Percentiles rank a stretch among this genome's conserved stretches.
Evolutionary conservation across 2,888 invertebrate species (phyloP).

Genomic region (Colletes collaris): DNA sequence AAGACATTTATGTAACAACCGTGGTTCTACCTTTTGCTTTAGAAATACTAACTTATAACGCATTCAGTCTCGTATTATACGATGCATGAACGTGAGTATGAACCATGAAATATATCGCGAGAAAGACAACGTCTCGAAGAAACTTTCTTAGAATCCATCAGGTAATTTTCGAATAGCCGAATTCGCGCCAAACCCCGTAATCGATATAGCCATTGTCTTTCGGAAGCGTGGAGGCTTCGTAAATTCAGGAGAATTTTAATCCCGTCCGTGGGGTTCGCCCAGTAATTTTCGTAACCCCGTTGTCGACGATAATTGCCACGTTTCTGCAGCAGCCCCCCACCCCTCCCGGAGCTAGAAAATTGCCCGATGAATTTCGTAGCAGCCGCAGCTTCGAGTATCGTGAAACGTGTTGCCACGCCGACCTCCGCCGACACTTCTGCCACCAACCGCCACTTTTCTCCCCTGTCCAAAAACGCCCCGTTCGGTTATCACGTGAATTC

Average conservation of each 20-base stretch:
- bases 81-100: neutral
- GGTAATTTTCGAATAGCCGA: constrained; percentile 19
- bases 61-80: too few relatives aligned
- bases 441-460: constrained; percentile 66
- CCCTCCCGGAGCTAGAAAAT: constrained; percentile 41
- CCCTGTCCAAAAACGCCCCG: constrained; percentile 54
- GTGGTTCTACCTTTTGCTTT: too few relatives aligned
- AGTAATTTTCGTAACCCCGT: constrained; percentile 72
- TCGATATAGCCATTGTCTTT: constrained; percentile 59
- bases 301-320: constrained; percentile 73
- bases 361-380: constrained; percentile 60
- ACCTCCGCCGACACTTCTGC: constrained; percentile 59
- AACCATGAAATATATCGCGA: neutral
- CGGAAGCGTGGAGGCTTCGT: constrained; percentile 61
- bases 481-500: constrained; percentile 39
- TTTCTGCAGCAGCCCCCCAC: constrained; percentile 51
- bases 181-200: constrained; percentile 41
- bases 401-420: constrained; percentile 56
- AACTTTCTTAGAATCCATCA: constrained; percentile 29
- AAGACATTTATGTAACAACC: too few relatives aligned
- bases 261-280: constrained; percentile 54
- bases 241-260: constrained; percentile 73
- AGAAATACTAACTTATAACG: too few relatives aligned
- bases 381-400: constrained; percentile 13
- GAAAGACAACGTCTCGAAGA: neutral